Conservation (phyloP, 92 coral and sea anemone genomes). For the Actinernus sp. region DNA sequence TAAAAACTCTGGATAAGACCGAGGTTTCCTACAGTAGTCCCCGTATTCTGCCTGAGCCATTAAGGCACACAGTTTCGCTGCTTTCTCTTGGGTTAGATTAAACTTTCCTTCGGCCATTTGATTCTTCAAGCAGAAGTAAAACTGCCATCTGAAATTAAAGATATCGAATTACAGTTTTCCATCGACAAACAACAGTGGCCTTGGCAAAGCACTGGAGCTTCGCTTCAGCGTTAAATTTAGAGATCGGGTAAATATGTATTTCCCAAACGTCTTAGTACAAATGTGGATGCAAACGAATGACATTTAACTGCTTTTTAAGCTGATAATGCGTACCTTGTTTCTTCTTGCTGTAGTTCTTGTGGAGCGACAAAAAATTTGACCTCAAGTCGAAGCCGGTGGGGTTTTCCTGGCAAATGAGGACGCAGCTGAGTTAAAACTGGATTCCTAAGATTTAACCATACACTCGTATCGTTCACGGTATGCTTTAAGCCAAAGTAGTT, state of each 20-base stretch:
- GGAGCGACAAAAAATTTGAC: slow-evolving; percentile 98
- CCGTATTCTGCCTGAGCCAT: slow-evolving; percentile 93
- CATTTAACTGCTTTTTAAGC: too few species aligned
- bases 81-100: slow-evolving; percentile 68
- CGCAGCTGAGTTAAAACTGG: slow-evolving; percentile 97
- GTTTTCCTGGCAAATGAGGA: slow-evolving; percentile 97
- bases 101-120: slow-evolving; percentile 91
- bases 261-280: too few species aligned
- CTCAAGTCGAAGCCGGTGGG: slow-evolving; percentile 96
- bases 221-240: too few species aligned
- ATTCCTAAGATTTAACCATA: slow-evolving; percentile 95
- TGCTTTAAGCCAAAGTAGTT: slow-evolving; percentile 95
- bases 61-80: slow-evolving; percentile 83
- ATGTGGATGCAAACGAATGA: too few species aligned
- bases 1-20: slow-evolving; percentile 55
- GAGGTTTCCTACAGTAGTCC: slow-evolving; percentile 38
- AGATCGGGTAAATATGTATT: too few species aligned
- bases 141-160: slow-evolving; percentile 73
- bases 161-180: background rate
- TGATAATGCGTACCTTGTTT: slow-evolving; percentile 78
- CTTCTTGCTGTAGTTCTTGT: slow-evolving; percentile 98
- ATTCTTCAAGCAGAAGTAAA: slow-evolving; percentile 80
- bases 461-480: slow-evolving; percentile 79
- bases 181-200: slow-evolving; percentile 9
- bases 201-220: too few species aligned